phyloP scores from a whole-genome alignment of 1,140 invertebrate genomes.

The Olivierus martensii region DNA sequence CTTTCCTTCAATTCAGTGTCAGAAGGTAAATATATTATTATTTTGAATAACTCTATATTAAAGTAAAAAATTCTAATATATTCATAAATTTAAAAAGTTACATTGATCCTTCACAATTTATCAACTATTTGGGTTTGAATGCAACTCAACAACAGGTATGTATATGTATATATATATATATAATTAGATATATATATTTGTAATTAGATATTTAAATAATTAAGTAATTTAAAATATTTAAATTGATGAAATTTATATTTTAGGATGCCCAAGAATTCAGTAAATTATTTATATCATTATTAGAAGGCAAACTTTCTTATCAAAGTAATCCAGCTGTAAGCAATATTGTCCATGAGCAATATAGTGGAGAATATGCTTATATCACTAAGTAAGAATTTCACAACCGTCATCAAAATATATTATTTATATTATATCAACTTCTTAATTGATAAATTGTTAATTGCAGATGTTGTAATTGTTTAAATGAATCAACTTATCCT shows the following conservation, averaged over 20 bases:
- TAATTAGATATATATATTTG: too few species aligned
- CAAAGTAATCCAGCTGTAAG: constrained; percentile 31
- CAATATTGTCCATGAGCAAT: constrained; percentile 43
- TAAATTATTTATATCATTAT: constrained; percentile 47
- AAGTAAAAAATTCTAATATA: constrained; percentile 5
- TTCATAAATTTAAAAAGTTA: constrained; percentile 25
- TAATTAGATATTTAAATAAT: too few species aligned
- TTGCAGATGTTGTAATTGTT: constrained; percentile 44
- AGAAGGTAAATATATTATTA: constrained; percentile 25
- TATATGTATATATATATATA: too few species aligned
- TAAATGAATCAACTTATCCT: constrained; percentile 39
- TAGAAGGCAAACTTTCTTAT: constrained; percentile 40
- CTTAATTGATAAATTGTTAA: constrained; percentile 13
- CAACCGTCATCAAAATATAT: neutral
- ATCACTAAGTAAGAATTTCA: constrained; percentile 40
- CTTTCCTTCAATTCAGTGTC: constrained; percentile 45
- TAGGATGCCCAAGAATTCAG: constrained; percentile 62
- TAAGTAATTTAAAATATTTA: neutral
- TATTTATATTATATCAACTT: constrained; percentile 4
- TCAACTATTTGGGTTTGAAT: constrained; percentile 46
- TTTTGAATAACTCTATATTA: neutral
- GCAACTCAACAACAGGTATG: constrained; percentile 38
- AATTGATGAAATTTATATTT: constrained; percentile 23
- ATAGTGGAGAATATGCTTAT: constrained; percentile 48
- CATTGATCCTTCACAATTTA: constrained; percentile 47